phyloP scores from a whole-genome alignment of 2,113 vertebrate genomes.

The Peromyscus polionotus region DNA sequence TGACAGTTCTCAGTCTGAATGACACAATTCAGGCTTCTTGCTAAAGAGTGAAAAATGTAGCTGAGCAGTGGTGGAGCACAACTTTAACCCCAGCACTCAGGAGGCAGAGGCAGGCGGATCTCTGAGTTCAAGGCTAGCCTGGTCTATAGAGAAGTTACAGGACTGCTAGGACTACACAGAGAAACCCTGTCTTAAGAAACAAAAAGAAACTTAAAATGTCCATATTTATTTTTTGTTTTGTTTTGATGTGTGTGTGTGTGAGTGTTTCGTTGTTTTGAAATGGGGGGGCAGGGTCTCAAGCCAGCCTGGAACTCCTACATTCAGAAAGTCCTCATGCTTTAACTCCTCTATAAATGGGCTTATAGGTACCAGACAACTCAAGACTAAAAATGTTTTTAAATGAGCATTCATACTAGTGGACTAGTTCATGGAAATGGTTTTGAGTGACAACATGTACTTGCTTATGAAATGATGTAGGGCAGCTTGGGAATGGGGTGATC shows the following conservation, averaged over 20 bases:
- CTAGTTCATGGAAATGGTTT: neutral
- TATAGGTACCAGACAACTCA: neutral
- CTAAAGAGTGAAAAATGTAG: neutral
- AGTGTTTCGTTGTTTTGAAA: neutral
- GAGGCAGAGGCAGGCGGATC: neutral
- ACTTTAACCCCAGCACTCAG: neutral
- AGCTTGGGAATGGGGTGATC: neutral
- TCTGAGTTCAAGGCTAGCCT: neutral
- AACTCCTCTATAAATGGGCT: neutral
- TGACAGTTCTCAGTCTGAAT: neutral
- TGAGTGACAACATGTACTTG: neutral
- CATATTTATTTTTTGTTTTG: neutral
- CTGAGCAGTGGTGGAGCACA: neutral
- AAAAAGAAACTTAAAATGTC: neutral
- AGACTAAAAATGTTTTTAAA: neutral
- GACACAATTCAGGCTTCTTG: neutral
- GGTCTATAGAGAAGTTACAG: neutral
- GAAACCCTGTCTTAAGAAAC: neutral
- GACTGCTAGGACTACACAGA: neutral
- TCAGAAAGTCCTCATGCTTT: neutral
- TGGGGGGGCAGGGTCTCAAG: neutral
- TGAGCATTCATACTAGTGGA: neutral
- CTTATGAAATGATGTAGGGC: neutral
- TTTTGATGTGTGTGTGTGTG: neutral
- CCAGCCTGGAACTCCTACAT: neutral